phyloP scores from a whole-genome alignment of 2,113 vertebrate genomes.

The Stercorarius parasiticus region DNA sequence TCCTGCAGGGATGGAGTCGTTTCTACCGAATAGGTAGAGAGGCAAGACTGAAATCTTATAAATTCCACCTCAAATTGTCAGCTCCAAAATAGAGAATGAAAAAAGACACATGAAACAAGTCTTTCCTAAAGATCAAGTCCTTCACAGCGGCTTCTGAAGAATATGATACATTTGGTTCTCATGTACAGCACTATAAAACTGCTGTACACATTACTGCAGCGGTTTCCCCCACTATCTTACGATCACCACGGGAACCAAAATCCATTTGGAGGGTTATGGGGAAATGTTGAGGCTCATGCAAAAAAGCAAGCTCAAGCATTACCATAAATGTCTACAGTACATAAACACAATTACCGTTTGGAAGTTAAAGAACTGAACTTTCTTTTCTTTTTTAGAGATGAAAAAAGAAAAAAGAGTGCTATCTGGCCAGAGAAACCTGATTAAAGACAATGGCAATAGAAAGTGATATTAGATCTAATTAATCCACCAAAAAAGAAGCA shows the following conservation, averaged over 20 bases:
- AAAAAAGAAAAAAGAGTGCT: neutral
- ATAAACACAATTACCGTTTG: neutral
- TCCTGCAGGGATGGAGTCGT: fast-evolving
- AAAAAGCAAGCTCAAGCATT: neutral
- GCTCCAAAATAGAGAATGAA: neutral
- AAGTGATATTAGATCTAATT: neutral
- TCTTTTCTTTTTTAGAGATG: no score
- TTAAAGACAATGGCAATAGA: neutral
- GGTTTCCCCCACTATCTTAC: neutral
- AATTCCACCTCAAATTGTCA: neutral
- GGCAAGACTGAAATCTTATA: neutral
- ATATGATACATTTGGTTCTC: neutral
- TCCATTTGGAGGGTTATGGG: neutral
- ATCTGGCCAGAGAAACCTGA: neutral
- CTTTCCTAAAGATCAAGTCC: neutral
- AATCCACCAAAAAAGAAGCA: neutral
- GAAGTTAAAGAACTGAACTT: neutral
- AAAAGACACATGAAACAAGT: neutral
- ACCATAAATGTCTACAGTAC: neutral
- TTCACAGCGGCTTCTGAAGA: neutral
- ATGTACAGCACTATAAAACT: neutral
- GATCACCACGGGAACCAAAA: neutral
- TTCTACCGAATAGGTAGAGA: neutral
- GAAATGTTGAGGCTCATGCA: neutral
- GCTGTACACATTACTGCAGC: neutral